These are phyloP conservation scores for Apodemia hepburni DNA, from an alignment of 2,888 invertebrate genomes.

Conservation along the genomic window DNA sequence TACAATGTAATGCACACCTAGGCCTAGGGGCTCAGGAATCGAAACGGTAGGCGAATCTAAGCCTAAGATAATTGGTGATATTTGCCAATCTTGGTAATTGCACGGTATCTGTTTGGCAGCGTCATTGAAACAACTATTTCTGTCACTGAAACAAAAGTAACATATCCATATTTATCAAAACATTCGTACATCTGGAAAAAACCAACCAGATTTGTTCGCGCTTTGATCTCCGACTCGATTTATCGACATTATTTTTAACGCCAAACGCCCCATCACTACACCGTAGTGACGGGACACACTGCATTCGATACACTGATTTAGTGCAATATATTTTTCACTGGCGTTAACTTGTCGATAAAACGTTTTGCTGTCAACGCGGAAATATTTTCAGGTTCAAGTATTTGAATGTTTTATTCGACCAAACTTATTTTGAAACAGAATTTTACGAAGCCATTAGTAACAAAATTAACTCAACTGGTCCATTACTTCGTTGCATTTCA, in stretches of 20 bases:
- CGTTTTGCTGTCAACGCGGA: conserved; percentile 20
- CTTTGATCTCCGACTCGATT: conserved; percentile 76
- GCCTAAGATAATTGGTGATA: too few relatives aligned
- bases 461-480: too few relatives aligned
- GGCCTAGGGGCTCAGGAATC: too few relatives aligned
- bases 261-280: conserved; percentile 66
- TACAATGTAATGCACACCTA: too few relatives aligned
- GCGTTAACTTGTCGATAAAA: conserved; percentile 22
- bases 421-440: background rate
- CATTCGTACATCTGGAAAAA: conserved; percentile 36
- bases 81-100: too few relatives aligned
- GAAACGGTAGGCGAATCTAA: too few relatives aligned
- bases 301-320: conserved; percentile 30
- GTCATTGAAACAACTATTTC: too few relatives aligned
- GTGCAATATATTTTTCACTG: conserved; percentile 28
- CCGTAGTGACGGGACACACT: conserved; percentile 56
- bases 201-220: conserved; percentile 73
- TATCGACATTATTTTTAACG: conserved; percentile 80
- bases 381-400: conserved; percentile 10
- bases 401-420: background rate
- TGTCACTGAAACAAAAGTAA: conserved; percentile 21
- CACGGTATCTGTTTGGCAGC: too few relatives aligned
- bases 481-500: too few relatives aligned
- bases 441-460: too few relatives aligned
- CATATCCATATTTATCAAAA: conserved; percentile 39